These are phyloP conservation scores for Lottia scabra DNA, from an alignment of 2,888 invertebrate species.

Conservation along the genomic window DNA sequence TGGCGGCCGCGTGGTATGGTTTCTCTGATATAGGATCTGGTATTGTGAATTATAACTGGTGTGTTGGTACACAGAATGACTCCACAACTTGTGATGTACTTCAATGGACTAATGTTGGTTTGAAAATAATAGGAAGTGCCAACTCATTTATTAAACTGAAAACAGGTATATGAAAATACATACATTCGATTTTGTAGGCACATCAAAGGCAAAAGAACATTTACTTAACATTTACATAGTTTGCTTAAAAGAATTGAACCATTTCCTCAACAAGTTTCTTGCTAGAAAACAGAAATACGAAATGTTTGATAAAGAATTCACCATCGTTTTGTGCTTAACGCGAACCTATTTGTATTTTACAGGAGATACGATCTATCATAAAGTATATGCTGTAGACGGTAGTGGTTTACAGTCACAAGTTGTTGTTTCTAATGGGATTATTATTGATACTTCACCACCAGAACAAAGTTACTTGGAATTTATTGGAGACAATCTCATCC, in stretches of 20 bases:
- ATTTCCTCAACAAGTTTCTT: no score
- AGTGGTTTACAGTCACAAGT: conserved; percentile 33
- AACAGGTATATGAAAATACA: no score
- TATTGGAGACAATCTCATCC: conserved; percentile 24
- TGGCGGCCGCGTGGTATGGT: conserved; percentile 26
- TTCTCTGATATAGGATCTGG: conserved; percentile 25
- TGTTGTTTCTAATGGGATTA: conserved; percentile 41
- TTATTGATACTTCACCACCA: conserved; percentile 40
- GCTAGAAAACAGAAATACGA: no score
- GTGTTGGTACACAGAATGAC: conserved; percentile 21
- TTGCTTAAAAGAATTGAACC: no score
- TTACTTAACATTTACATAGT: no score
- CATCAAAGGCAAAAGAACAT: no score
- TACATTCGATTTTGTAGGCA: no score
- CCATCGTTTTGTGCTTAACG: no score
- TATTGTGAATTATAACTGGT: conserved; percentile 25
- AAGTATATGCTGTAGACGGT: conserved; percentile 38
- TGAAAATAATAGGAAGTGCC: conserved; percentile 21
- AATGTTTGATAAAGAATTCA: no score
- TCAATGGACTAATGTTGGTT: conserved; percentile 33
- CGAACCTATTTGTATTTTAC: not conserved
- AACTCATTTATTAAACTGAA: not conserved
- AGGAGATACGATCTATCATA: conserved; percentile 36
- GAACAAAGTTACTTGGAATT: conserved; percentile 20
- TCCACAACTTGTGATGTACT: conserved; percentile 15